Evolutionary conservation across 2,888 invertebrate genomes (phyloP).

Genomic region (Zeuzera pyrina): DNA sequence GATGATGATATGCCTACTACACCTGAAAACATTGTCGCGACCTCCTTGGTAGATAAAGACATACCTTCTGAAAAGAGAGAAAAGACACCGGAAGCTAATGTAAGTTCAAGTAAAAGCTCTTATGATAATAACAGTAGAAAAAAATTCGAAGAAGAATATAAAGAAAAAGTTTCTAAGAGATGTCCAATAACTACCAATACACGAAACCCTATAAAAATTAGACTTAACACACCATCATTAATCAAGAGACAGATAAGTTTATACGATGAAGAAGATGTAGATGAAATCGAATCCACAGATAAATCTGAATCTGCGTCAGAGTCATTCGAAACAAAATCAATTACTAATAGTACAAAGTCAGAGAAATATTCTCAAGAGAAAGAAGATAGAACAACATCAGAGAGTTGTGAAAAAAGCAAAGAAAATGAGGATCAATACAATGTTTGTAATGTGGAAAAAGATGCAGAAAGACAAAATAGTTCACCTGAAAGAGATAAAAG

Average conservation of each 20-base stretch:
- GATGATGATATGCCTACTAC: slow-evolving; percentile 28
- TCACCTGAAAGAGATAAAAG: background rate
- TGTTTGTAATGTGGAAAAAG: background rate
- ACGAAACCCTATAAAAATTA: slow-evolving; percentile 57
- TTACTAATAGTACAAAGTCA: background rate
- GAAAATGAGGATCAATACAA: background rate
- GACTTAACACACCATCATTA: slow-evolving; percentile 56
- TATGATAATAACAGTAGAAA: slow-evolving; percentile 10
- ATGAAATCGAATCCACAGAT: slow-evolving; percentile 33
- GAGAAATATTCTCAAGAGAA: slow-evolving; percentile 4
- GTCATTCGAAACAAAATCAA: no score
- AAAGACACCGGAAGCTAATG: background rate
- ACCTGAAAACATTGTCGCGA: slow-evolving; percentile 7
- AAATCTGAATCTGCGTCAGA: slow-evolving; percentile 5
- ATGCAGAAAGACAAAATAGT: background rate
- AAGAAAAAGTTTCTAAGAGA: slow-evolving; percentile 49
- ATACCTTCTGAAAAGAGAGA: no score
- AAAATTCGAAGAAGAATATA: slow-evolving; percentile 39
- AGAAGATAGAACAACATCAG: slow-evolving; percentile 13
- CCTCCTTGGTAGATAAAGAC: background rate
- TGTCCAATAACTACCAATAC: slow-evolving; percentile 52
- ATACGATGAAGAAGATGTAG: slow-evolving; percentile 70
- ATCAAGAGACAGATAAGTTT: slow-evolving; percentile 64
- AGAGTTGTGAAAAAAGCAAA: slow-evolving; percentile 4
- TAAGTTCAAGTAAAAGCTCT: background rate